Base-by-base conservation (phyloP, 2,888 invertebrate genomes). In the Allygus modestus region DNA sequence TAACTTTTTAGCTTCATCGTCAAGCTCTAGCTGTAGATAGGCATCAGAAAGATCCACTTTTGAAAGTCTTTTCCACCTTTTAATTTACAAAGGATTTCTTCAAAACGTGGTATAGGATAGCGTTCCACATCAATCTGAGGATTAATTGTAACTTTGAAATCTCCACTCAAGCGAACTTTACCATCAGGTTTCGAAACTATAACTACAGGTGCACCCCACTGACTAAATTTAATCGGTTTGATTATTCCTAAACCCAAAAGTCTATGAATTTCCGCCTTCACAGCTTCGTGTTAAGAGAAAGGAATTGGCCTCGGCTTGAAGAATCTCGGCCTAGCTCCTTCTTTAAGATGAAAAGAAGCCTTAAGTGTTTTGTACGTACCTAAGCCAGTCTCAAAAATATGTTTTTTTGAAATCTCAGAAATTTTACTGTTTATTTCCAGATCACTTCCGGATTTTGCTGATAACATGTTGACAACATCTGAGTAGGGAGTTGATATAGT, bases 191-290 rank as follows among this genome's bases (percentile, higher is more conserved):
- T 79, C 26, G 54, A 51, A 51, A 79, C 54, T 51, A 54, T 26
- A 28, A 79, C 79, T 51, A 79, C 54, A 28, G 79, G 79, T 2
- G 79, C 54, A 7, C 15, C 79, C 46, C 46, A 79, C 54, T 79
- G 51, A 51, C 43, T 51, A 26, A 54, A 79, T 17, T 79, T 79
- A 7, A 46, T 43, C 17, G 9, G 54, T 51, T 46, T 79, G 17
- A 51, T 31, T 33, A 15, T 31, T 17, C 37, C 28, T 11, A 71
- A 71, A 31, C 11, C 11, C n/a, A 31, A 12, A 33, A 71, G 33
- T 71, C 71, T 71, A 33, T 71, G 7, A n/a, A 71, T 71, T 71
- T 31, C 33, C 12, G 12, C n/a, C 37, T 71, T 71, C 0, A 33
- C 9, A 2, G 33, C 33, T 2, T n/a, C n/a, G n/a, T n/a, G n/a